Percentiles rank a stretch among this genome's conserved stretches.
Evolutionary conservation across 2,888 invertebrate species (phyloP).

Genomic region (Macrostomum cliftonense): DNA sequence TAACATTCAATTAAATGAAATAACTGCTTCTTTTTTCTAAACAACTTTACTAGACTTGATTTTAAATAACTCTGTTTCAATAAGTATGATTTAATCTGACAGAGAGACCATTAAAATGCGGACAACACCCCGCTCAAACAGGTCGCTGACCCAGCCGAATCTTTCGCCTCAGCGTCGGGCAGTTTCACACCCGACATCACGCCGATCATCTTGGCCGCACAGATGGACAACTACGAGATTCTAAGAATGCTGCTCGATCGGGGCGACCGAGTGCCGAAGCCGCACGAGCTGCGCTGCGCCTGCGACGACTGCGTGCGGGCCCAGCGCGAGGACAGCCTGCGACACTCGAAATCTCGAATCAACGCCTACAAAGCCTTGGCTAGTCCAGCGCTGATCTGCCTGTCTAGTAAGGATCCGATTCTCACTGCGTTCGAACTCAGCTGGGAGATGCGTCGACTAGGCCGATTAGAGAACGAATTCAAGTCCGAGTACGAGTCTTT

Average conservation of each 20-base stretch:
- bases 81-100: too few species aligned
- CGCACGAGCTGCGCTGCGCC: conserved; percentile 50
- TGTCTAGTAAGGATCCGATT: conserved; percentile 90
- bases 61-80: too few species aligned
- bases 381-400: conserved; percentile 79
- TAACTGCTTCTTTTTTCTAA: too few species aligned
- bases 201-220: conserved; percentile 86
- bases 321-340: conserved; percentile 69
- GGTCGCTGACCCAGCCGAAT: too few species aligned
- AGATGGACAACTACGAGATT: conserved; percentile 94
- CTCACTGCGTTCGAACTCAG: conserved; percentile 89
- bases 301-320: conserved; percentile 86
- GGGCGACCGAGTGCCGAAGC: conserved; percentile 59
- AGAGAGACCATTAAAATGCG: too few species aligned
- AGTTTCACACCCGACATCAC: conserved; percentile 79
- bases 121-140: too few species aligned
- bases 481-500: conserved; percentile 58
- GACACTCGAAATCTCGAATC: conserved; percentile 74
- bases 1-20: too few species aligned
- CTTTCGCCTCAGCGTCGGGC: conserved; percentile 1
- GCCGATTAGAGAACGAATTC: conserved; percentile 91
- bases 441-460: conserved; percentile 81
- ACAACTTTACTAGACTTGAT: too few species aligned
- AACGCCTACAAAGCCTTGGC: conserved; percentile 90
- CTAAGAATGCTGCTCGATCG: conserved; percentile 88